These are phyloP conservation scores for Scalopus aquaticus DNA, from an alignment of 2,113 vertebrate species.

Conservation along the genomic window DNA sequence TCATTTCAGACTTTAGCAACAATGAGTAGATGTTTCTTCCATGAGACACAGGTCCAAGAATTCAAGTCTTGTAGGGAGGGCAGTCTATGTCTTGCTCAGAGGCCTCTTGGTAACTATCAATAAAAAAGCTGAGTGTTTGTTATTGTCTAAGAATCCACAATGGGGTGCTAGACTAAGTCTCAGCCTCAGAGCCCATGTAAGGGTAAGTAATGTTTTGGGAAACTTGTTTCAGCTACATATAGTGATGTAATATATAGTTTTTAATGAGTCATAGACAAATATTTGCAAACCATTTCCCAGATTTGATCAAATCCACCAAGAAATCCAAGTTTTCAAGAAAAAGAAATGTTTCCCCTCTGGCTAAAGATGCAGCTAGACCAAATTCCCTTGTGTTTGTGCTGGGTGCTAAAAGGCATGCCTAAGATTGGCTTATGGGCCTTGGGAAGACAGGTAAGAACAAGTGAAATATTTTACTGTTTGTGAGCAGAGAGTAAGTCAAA, in stretches of 20 bases:
- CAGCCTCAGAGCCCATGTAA: neutral
- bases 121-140: neutral
- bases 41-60: neutral
- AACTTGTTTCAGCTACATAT: neutral
- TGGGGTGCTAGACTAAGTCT: conserved; percentile 30
- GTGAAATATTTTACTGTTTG: neutral
- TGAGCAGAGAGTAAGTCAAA: neutral
- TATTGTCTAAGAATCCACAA: conserved; percentile 9
- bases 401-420: neutral
- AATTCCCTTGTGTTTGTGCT: neutral
- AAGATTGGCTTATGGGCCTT: neutral
- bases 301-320: neutral
- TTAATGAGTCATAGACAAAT: neutral
- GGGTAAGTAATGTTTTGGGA: neutral
- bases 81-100: neutral
- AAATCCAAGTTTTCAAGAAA: neutral
- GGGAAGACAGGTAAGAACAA: neutral
- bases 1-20: neutral
- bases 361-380: neutral
- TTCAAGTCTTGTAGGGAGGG: neutral
- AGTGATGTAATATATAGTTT: neutral
- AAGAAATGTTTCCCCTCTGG: neutral
- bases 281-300: neutral
- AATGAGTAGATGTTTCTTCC: neutral
- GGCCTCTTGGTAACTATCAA: neutral